Conservation (phyloP, 2,888 invertebrate genomes). For the Dasysyrphus albostriatus region DNA sequence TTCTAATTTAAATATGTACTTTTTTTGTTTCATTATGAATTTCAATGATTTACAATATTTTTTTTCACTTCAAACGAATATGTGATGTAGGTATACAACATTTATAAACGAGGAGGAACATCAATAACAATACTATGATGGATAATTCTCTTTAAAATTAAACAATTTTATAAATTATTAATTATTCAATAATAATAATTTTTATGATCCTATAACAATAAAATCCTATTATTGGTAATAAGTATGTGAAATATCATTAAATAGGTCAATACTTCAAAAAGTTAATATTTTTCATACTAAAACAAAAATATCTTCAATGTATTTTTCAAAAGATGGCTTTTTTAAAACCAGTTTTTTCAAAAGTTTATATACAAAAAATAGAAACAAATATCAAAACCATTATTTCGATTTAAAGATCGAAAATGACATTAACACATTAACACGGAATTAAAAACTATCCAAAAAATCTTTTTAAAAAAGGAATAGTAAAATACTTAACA, state of each 20-base stretch:
- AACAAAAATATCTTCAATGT: too few species aligned
- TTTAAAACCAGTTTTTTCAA: too few species aligned
- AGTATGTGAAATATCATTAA: constrained; percentile 61
- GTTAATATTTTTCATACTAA: too few species aligned
- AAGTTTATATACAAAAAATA: too few species aligned
- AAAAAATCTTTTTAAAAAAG: too few species aligned
- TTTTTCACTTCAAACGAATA: neutral
- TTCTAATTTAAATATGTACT: neutral
- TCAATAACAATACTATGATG: constrained; percentile 21
- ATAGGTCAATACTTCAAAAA: too few species aligned
- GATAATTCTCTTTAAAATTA: constrained; percentile 26
- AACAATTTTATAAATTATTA: constrained; percentile 29
- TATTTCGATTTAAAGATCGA: too few species aligned
- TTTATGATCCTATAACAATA: constrained; percentile 23
- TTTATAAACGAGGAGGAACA: constrained; percentile 14
- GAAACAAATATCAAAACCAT: too few species aligned
- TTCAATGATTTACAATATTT: neutral
- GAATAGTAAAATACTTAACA: too few species aligned
- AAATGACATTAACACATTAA: too few species aligned
- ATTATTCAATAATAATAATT: constrained; percentile 2
- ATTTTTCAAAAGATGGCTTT: too few species aligned
- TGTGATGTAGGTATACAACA: constrained; percentile 22
- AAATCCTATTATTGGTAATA: neutral
- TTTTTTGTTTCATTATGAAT: neutral
- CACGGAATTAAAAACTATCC: too few species aligned